Conservation (phyloP, 2,113 vertebrate species). For the Cacatua alba region DNA sequence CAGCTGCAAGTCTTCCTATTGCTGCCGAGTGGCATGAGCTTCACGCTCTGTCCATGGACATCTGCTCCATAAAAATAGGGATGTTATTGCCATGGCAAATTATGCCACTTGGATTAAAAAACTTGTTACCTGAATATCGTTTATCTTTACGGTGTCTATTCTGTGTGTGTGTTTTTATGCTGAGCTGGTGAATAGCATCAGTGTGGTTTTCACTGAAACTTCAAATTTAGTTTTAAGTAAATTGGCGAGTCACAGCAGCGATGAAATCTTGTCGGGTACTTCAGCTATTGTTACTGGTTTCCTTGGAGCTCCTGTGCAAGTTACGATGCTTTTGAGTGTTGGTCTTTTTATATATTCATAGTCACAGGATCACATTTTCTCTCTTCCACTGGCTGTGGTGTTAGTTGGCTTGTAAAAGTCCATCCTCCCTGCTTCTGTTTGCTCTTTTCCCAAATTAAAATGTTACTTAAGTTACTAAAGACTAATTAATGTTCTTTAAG, state of each 20-base stretch:
- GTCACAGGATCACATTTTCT: neutral
- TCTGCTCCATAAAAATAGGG: slow-evolving; percentile 51
- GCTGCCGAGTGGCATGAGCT: neutral
- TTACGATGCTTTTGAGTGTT: neutral
- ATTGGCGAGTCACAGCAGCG: neutral
- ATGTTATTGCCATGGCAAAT: neutral
- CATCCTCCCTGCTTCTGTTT: neutral
- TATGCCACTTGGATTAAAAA: slow-evolving; percentile 15
- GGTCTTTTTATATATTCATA: neutral
- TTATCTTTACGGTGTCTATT: neutral
- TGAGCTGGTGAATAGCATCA: neutral
- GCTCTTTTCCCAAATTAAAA: neutral
- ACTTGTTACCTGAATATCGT: neutral
- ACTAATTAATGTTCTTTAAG: neutral
- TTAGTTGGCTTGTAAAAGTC: neutral
- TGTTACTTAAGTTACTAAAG: neutral
- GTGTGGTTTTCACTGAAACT: neutral
- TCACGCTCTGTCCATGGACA: neutral
- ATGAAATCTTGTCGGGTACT: slow-evolving; percentile 15
- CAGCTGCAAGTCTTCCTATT: slow-evolving; percentile 44
- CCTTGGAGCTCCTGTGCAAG: slow-evolving; percentile 8
- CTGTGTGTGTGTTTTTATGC: neutral
- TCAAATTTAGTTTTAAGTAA: neutral
- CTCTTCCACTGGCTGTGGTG: neutral
- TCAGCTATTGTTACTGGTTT: slow-evolving; percentile 43